Evolutionary conservation across 2,113 vertebrate species (phyloP), one percentile per base, ranked within the genome.

Genomic region (Calypte anna): DNA sequence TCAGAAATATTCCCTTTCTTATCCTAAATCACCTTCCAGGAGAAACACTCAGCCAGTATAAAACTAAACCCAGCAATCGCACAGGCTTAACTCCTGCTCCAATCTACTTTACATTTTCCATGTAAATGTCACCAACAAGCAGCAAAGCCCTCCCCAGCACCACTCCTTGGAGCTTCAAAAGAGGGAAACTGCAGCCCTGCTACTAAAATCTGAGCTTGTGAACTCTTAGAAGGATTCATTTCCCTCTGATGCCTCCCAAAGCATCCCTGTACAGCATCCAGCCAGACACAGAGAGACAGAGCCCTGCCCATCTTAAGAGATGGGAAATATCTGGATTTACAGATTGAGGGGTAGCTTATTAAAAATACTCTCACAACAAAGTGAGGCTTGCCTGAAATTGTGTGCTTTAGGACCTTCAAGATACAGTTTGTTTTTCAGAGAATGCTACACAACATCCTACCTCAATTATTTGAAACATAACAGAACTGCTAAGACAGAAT

Each of bases 321-420:
- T 70, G 90, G 92, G 94, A 91, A 95, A 91, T 1, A 27, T 81
- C 73, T 89, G 87, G 77, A 58, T 78, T 46, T 69, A 69, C 48
- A 93, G 84, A 77, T 14, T 18, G 50, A 80, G 40, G 59, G 89
- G 77, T 48, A 74, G 51, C 43, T 83, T 50, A 69, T 62, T 25
- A 77, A 59, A 61, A 80, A 90, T 40, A 61, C 5, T 48, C 63
- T 36, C 59, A 68, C 33, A 3, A 59, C 25, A 67, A 90, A 50
- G 88, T n/a, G 54, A 86, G 82, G 73, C 36, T 74, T 83, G 68
- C 73, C 68, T 10, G 19, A 84, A 93, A 77, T 22, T 4, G 19
- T 18, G 59, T 33, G n/a, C 30, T 88, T 92, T 4, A 82, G 58
- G 38, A 94, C 62, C 53, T 75, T 55, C 8, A 16, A 51, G n/a